phyloP scores from a whole-genome alignment of 2,888 invertebrate genomes.

The Ennomos erosarius region DNA sequence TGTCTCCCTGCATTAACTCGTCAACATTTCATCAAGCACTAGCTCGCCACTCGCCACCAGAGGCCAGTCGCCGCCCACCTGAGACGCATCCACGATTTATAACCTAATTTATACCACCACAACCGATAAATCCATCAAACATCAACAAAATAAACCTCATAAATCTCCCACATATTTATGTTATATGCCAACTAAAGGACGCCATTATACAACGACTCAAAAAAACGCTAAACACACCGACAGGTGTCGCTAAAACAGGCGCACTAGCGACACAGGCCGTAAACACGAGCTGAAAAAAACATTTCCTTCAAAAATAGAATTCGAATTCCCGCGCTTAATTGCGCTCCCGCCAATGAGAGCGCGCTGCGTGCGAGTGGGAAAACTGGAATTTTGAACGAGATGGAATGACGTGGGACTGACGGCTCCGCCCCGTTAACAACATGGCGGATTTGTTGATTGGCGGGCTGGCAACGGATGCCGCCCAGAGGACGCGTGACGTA shows the following conservation, averaged over 20 bases:
- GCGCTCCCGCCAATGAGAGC: constrained; percentile 78
- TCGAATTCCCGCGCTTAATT: constrained; percentile 84
- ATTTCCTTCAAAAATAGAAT: constrained; percentile 83
- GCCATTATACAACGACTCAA: constrained; percentile 51
- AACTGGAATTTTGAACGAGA: constrained; percentile 59
- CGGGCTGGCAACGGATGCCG: constrained; percentile 70
- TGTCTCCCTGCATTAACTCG: constrained; percentile 47
- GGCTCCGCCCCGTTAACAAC: constrained; percentile 87
- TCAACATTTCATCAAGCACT: constrained; percentile 46
- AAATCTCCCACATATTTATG: constrained; percentile 74
- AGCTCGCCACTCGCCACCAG: constrained; percentile 27
- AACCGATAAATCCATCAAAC: constrained; percentile 78
- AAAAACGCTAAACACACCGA: constrained; percentile 39
- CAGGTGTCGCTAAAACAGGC: constrained; percentile 68
- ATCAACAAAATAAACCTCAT: constrained; percentile 66
- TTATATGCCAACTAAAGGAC: constrained; percentile 60
- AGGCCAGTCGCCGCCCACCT: constrained; percentile 66
- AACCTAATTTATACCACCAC: constrained; percentile 66
- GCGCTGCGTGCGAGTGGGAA: constrained; percentile 67
- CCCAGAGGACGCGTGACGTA: constrained; percentile 59
- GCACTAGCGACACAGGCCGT: constrained; percentile 56
- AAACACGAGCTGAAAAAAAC: constrained; percentile 78
- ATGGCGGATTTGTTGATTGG: constrained; percentile 88
- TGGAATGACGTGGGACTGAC: constrained; percentile 54
- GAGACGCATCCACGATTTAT: constrained; percentile 57